Evolutionary conservation across 2,888 invertebrate genomes (phyloP).

Genomic region (Patella pellucida): DNA sequence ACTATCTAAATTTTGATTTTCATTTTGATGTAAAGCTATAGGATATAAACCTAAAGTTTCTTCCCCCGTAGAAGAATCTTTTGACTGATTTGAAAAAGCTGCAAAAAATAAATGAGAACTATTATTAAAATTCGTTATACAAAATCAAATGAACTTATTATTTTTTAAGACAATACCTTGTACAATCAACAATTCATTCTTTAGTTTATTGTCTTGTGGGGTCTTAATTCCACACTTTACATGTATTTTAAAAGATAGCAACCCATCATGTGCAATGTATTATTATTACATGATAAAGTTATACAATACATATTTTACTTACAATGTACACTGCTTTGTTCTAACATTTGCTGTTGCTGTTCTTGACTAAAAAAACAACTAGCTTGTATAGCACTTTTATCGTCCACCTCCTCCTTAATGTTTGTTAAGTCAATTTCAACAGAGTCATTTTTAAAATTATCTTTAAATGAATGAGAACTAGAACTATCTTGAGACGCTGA

Average conservation of each 20-base stretch:
- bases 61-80: too few relatives aligned
- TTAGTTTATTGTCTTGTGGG: too few relatives aligned
- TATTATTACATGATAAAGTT: too few relatives aligned
- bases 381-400: constrained; percentile 11
- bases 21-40: not conserved
- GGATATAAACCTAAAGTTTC: not conserved
- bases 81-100: too few relatives aligned
- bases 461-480: constrained; percentile 4
- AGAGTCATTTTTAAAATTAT: not conserved
- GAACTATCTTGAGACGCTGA: constrained; percentile 7
- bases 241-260: too few relatives aligned
- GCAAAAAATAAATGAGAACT: too few relatives aligned
- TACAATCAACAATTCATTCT: too few relatives aligned
- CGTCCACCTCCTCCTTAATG: constrained; percentile 1
- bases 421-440: constrained; percentile 4
- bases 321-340: constrained; percentile 1
- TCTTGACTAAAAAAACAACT: constrained; percentile 6
- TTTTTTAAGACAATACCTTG: too few relatives aligned
- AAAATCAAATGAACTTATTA: too few relatives aligned
- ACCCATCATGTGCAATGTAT: too few relatives aligned
- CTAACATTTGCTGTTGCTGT: not conserved
- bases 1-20: not conserved
- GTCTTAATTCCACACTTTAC: too few relatives aligned
- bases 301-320: not conserved
- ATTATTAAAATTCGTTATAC: too few relatives aligned